Conservation (phyloP, 2,888 invertebrate species). For the Amblyjoppa proteus region DNA sequence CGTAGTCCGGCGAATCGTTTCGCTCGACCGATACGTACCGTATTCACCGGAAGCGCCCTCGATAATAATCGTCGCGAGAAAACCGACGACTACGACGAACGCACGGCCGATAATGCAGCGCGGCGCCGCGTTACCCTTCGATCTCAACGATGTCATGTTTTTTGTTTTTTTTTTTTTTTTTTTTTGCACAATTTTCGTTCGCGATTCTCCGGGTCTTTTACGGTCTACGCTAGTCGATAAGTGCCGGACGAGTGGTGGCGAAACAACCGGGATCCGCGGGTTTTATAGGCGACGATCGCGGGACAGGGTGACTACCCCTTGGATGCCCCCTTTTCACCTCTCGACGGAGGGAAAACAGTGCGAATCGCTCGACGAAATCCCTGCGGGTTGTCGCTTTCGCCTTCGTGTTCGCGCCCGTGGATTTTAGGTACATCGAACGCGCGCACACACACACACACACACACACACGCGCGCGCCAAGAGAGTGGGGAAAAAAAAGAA, state of each 20-base stretch:
- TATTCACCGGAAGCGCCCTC: conserved; percentile 75
- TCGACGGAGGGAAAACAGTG: conserved; percentile 30
- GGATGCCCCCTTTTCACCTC: conserved; percentile 47
- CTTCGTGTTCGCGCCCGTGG: neutral
- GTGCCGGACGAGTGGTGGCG: conserved; percentile 69
- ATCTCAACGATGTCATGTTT: conserved; percentile 38
- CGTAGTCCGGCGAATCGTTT: neutral
- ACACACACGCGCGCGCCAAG: neutral
- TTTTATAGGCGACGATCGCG: conserved; percentile 68
- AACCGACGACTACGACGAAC: conserved; percentile 67
- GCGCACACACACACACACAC: neutral
- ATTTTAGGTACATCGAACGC: neutral
- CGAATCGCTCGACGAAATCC: conserved; percentile 48
- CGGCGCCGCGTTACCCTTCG: conserved; percentile 8
- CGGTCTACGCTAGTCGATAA: conserved; percentile 54
- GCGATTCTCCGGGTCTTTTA: neutral
- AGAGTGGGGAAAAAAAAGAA: neutral
- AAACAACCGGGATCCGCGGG: conserved; percentile 58
- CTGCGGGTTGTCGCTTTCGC: conserved; percentile 54
- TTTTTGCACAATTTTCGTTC: neutral
- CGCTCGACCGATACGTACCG: conserved; percentile 72
- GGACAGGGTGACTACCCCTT: conserved; percentile 35
- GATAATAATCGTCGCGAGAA: conserved; percentile 68
- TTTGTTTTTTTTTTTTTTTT: neutral
- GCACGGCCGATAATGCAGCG: conserved; percentile 54